Evolutionary conservation across 2,888 invertebrate genomes (phyloP), one percentile per base, ranked within the genome.

Genomic region (Caenorhabditis uteleia): DNA sequence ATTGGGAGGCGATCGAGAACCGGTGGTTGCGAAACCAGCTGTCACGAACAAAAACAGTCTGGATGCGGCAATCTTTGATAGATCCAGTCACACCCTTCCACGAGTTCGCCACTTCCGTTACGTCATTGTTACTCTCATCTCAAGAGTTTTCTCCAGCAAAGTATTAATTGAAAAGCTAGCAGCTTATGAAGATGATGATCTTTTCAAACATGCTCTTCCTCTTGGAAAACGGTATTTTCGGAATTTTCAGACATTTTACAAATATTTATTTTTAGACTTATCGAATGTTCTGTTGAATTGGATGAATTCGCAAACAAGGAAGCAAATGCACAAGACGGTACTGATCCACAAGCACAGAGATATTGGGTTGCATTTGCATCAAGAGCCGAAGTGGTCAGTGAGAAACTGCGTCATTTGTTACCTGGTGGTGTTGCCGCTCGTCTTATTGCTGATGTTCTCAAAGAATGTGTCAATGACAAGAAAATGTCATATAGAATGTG

Each of bases 21-120:
- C 33, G 2, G 6, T 25, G 1, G 12, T 34, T 4, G 10, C 43
- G 12, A 55, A 50, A 23, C 20, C 1, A 2, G 5, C 49, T 0
- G n/a, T n/a, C n/a, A 29, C 34, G 31, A 56, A 57, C 18, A 62
- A 62, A 14, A 51, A 53, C 31, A 18, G 14, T 18, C 12, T 55
- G 18, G 59, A 66, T 18, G 51, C 49, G n/a, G 18, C 56, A 31
- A 59, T 66, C 31, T 66, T 66, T 34, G 59, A 66, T 40, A 36
- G 65, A 5, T 47, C 20, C 38, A 27, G 26, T 42, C 89, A 89
- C 74, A 88, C 88, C 0, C 87, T 89, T 0, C 90, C 90, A 78
- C 90, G 92, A 73, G 85, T 92, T 49, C 88, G 91, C 2, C 91
- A 93, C 83, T 93, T 90, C 83, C 92, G 91, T 84, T 92, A 91